Evolutionary conservation across 37 sponge, comb jelly and placozoan genomes (phyloP).

Genomic region (Axinella damicornis): DNA sequence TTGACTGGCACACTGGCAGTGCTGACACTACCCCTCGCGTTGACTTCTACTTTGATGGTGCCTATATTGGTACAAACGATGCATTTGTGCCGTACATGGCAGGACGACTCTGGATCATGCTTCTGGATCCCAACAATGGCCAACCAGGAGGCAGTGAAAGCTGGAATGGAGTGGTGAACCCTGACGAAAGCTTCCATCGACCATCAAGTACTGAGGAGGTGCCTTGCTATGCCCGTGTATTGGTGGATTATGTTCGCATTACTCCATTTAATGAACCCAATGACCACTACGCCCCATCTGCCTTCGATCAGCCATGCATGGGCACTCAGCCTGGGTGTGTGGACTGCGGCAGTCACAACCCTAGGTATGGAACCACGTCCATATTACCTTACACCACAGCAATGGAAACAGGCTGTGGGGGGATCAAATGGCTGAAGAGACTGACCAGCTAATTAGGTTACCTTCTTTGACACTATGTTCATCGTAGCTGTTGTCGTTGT

Average conservation of each 20-base stretch:
- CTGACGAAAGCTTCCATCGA: background rate
- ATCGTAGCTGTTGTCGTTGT: no score
- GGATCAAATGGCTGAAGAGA: no score
- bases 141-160: background rate
- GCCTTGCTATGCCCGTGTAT: background rate
- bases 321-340: constrained; percentile 3
- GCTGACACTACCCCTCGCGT: background rate
- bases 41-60: constrained; percentile 6
- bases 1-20: constrained; percentile 14
- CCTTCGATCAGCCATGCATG: constrained; percentile 16
- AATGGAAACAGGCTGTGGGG: no score
- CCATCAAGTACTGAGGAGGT: background rate
- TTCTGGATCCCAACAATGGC: background rate
- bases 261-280: background rate
- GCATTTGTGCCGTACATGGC: constrained; percentile 14
- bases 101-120: background rate
- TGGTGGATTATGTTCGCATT: constrained; percentile 8
- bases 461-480: no score
- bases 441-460: no score
- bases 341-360: constrained; percentile 4
- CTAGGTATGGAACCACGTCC: background rate
- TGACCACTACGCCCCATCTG: constrained; percentile 16
- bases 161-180: background rate
- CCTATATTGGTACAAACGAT: constrained; percentile 8
- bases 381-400: background rate